These are phyloP conservation scores for Exephanes ischioxanthus DNA, from an alignment of 2,888 invertebrate genomes.

Conservation along the genomic window DNA sequence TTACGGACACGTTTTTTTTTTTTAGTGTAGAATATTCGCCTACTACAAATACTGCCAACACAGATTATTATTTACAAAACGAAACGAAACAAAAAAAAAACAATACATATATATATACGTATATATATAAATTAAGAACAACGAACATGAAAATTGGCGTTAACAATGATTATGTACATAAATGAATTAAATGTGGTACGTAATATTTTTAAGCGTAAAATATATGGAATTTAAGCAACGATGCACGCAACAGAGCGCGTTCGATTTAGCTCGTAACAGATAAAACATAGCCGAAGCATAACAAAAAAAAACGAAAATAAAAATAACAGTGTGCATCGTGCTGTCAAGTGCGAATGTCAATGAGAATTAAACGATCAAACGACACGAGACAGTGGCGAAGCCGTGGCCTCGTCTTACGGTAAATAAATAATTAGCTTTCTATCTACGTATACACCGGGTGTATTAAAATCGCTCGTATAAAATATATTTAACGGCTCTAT, in stretches of 20 bases:
- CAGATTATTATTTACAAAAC: constrained; percentile 59
- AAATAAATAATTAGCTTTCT: constrained; percentile 63
- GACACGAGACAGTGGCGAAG: constrained; percentile 30
- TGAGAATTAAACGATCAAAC: constrained; percentile 39
- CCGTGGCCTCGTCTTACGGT: constrained; percentile 19
- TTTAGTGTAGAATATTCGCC: constrained; percentile 38
- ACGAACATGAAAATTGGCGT: constrained; percentile 46
- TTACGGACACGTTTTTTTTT: constrained; percentile 23
- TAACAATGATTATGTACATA: constrained; percentile 60
- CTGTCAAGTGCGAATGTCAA: constrained; percentile 53
- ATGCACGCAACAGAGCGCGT: constrained; percentile 31
- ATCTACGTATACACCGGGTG: constrained; percentile 53
- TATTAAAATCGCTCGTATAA: constrained; percentile 59
- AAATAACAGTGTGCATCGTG: constrained; percentile 50
- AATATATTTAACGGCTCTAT: constrained; percentile 57
- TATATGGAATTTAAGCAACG: constrained; percentile 39
- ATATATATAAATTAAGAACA: constrained; percentile 22
- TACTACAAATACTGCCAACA: constrained; percentile 54
- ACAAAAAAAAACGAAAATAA: constrained; percentile 20
- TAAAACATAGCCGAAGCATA: not conserved
- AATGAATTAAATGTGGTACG: constrained; percentile 48
- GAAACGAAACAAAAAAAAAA: constrained; percentile 37
- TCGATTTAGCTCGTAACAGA: not conserved
- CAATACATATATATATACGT: not conserved
- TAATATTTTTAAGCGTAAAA: not conserved